These are phyloP conservation scores for Caenorhabditis sinica DNA, from an alignment of 2,888 invertebrate genomes.

Conservation along the genomic window DNA sequence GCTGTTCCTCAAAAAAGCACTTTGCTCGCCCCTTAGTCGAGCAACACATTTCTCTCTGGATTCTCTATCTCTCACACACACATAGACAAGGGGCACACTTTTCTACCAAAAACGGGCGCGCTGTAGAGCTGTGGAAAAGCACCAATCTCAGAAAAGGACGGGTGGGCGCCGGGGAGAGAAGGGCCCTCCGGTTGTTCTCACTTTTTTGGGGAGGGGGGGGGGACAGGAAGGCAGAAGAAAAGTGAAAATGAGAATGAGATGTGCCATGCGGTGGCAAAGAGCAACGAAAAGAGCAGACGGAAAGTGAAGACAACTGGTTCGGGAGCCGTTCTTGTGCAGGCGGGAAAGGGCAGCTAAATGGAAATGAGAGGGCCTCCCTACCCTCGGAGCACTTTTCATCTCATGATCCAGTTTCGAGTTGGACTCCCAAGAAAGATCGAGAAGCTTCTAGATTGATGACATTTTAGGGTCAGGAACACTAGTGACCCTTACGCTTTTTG, in stretches of 20 bases:
- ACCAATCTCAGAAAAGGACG: conserved; percentile 26
- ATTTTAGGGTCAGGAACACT: background rate
- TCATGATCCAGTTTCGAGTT: background rate
- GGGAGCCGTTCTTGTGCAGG: conserved; percentile 28
- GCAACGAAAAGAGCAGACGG: background rate
- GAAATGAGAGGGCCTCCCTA: conserved; percentile 9
- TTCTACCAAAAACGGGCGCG: background rate
- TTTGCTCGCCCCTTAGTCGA: conserved; percentile 50
- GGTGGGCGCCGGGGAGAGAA: background rate
- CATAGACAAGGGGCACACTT: background rate
- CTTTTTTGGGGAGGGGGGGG: background rate
- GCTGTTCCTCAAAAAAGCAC: conserved; percentile 58
- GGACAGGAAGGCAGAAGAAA: background rate
- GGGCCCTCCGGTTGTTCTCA: conserved; percentile 19
- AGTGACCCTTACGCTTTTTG: background rate
- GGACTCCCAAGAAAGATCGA: background rate
- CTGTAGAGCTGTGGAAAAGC: background rate
- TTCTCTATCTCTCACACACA: background rate
- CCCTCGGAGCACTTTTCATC: conserved; percentile 10
- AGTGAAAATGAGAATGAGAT: conserved; percentile 39
- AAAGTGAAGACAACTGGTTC: background rate
- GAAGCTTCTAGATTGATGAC: conserved; percentile 1
- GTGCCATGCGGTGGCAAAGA: conserved; percentile 8
- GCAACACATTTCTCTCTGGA: background rate
- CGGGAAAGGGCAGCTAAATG: conserved; percentile 26